Base-by-base conservation (phyloP, 37 sponge, comb jelly and placozoan genomes). In the Halisarca cf. caerulea region DNA sequence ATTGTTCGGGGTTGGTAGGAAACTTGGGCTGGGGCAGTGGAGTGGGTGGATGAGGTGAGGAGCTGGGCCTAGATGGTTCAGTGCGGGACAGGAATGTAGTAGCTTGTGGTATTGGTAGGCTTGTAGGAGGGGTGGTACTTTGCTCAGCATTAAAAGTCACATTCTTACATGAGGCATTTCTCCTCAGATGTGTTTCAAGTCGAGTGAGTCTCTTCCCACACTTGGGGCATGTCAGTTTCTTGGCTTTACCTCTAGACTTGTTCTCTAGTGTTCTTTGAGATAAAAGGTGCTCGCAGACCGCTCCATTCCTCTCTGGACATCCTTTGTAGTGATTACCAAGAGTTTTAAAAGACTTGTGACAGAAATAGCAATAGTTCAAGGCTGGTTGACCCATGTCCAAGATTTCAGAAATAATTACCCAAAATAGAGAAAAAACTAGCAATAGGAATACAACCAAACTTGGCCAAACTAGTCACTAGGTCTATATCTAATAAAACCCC, bases 391-490 rank as follows among this genome's bases (percentile, higher is more conserved):
- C 69, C 69, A 68, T 68, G n/a, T 34, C 69, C 51, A 47, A 47
- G 51, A 3, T 8, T 27, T 32, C 69, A 47, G 11, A 47, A 2
- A 30, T 2, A 2, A 9, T 6, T 27, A 2, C 2, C 60, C 25
- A 27, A n/a, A 2, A 59, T 2, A 2, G 7, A n/a, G n/a, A n/a
- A 47, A 47, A 47, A 47, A 47, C 51, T 47, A 47, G 69, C 69
- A 68, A 30, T 68, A 34, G 69, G 69, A 68, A 32, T 27, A 4
- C 35, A 30, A 68, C 69, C 69, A 68, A 68, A 68, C 69, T 68
- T 68, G 30, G 69, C 69, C 69, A 68, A 34, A 68, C 69, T 68
- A 68, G 69, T 30, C 69, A 68, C 69, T 68, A 68, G 69, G 69
- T 68, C 35, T 34, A 68, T 18, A 17, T 32, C 69, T 68, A 27